Conservation (phyloP, 2,113 vertebrate genomes). For the Gallinago paraguaiae region DNA sequence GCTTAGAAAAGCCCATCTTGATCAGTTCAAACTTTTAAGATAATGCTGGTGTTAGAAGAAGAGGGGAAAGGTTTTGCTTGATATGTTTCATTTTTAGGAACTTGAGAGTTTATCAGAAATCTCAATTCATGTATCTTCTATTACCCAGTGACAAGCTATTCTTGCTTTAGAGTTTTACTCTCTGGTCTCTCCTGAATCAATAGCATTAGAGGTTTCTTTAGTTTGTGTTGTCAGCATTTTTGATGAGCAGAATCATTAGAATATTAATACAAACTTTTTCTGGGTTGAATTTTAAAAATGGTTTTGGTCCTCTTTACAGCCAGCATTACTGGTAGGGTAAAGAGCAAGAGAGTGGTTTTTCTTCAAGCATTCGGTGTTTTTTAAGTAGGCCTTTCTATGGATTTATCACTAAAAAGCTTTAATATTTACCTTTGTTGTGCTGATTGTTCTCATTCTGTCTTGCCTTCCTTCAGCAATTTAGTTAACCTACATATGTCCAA, state of each 20-base stretch:
- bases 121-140: neutral
- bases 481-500: neutral
- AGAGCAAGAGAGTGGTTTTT: neutral
- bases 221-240: neutral
- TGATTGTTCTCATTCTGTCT: neutral
- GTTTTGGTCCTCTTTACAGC: neutral
- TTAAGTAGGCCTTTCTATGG: neutral
- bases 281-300: neutral
- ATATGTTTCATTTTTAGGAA: neutral
- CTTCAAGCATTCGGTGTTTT: neutral
- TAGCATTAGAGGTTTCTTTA: neutral
- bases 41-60: neutral
- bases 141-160: neutral
- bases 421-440: fast-evolving
- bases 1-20: neutral
- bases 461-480: neutral
- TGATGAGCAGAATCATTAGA: neutral
- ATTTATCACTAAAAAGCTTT: neutral
- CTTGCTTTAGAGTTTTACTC: neutral
- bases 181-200: neutral
- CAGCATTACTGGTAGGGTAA: neutral
- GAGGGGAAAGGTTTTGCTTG: neutral
- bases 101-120: neutral
- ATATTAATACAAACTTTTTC: neutral
- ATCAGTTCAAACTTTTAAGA: neutral